A percentile compares a stretch with the other conserved stretches of the same genome.
Evolutionary conservation across 2,888 invertebrate species (phyloP).

Genomic region (Deladenus siricidicola): DNA sequence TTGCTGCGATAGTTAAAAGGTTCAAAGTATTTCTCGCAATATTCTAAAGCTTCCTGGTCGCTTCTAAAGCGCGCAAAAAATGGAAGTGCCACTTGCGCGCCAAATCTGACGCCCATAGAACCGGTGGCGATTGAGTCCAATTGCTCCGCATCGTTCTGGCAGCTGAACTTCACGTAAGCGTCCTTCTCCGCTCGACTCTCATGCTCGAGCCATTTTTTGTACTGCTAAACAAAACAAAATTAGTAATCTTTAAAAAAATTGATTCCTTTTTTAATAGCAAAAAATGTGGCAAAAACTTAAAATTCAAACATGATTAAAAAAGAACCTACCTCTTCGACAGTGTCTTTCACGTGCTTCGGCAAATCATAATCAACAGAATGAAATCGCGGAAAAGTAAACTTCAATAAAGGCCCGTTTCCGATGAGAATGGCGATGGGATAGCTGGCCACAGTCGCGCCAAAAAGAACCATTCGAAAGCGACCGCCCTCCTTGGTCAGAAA

Average conservation of each 20-base stretch:
- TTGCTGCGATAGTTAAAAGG: constrained; percentile 17
- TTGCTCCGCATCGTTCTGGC: constrained; percentile 18
- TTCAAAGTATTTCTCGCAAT: constrained; percentile 30
- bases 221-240: constrained; percentile 26
- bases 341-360: constrained; percentile 17
- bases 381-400: constrained; percentile 32
- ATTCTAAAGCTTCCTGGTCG: constrained; percentile 35
- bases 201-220: constrained; percentile 34
- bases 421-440: constrained; percentile 41
- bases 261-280: no score
- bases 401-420: constrained; percentile 43
- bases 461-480: constrained; percentile 34
- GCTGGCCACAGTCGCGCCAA: constrained; percentile 39
- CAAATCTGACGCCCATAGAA: constrained; percentile 38
- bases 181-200: constrained; percentile 36
- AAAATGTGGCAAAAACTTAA: background rate
- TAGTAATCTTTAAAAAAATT: constrained; percentile 1
- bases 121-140: constrained; percentile 42
- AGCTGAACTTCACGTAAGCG: constrained; percentile 29
- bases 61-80: constrained; percentile 34
- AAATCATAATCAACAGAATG: constrained; percentile 17
- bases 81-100: constrained; percentile 42
- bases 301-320: background rate
- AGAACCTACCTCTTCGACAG: constrained; percentile 16
- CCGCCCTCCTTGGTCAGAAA: constrained; percentile 32